Base-by-base conservation (phyloP, 2,113 vertebrate genomes). In the Otocyon megalotis region DNA sequence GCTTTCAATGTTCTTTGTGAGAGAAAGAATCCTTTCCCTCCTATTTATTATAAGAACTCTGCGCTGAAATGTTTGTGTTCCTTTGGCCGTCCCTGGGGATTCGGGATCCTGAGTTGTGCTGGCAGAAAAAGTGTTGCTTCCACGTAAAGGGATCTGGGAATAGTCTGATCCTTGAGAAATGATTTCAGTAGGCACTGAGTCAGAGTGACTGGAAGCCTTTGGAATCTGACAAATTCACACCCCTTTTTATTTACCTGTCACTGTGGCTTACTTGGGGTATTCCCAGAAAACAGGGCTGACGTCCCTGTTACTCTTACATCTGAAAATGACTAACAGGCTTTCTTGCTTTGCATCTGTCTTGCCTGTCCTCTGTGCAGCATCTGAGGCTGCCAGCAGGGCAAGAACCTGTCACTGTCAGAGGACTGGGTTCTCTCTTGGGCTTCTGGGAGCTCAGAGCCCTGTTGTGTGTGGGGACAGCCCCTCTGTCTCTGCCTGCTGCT, bases 161-260 rank as follows among this genome's bases (percentile, higher is more conserved):
- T 6, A 56, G 30, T 43, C 60, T 24, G 20, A 62, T 85, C 54
- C 10, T 83, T 4, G 0, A 62, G 69, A 91, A 80, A 79, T 83
- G 56, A 60, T 77, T 81, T 87, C 35, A 43, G 80, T 13, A 82
- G 81, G 50, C 35, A 32, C 74, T n/a, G 62, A 48, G 3, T 56
- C 60, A 32, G 30, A 86, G 26, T 35, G 60, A 13, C 79, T 88
- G n/a, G 85, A 35, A 89, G 86, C 19, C 26, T 87, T n/a, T 9
- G 77, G 69, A 90, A 69, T 60, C 37, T 56, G 86, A 96, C 62
- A 83, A 8, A 60, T 69, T 58, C 63, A 79, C 56, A 71, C 60
- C 12, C 43, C 89, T 72, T 54, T 74, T 50, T 76, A 58, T 88
- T 87, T 77, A 71, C 90, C 95, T 96, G 89, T 13, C 37, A 37